Percentiles rank a stretch among this genome's conserved stretches.
These are phyloP conservation scores for Tenebrio molitor DNA, from an alignment of 1,140 invertebrate genomes.

Conservation along the genomic window DNA sequence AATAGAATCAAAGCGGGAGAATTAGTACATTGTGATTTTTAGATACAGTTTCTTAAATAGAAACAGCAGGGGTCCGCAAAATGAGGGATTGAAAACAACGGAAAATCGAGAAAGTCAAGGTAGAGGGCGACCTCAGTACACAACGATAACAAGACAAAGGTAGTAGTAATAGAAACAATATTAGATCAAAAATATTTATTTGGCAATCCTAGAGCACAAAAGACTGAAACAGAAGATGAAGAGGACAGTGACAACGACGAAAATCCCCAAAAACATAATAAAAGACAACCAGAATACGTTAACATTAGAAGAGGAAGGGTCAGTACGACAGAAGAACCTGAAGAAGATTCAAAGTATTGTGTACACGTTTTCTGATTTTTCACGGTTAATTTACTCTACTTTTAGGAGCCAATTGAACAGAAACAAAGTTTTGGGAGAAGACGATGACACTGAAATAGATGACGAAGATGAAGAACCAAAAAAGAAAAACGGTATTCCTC, in stretches of 20 bases:
- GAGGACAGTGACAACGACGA: conserved; percentile 61
- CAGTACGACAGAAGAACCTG: conserved; percentile 63
- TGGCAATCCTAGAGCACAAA: conserved; percentile 40
- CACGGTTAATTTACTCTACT: neutral
- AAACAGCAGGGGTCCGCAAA: conserved; percentile 79
- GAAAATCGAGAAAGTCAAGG: conserved; percentile 64
- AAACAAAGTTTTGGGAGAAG: conserved; percentile 60
- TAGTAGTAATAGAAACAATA: conserved; percentile 50
- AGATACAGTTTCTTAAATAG: conserved; percentile 66
- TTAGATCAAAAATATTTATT: conserved; percentile 1
- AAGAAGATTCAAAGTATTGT: conserved; percentile 22
- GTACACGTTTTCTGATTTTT: neutral
- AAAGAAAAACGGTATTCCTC: conserved; percentile 55
- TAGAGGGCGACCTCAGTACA: conserved; percentile 75
- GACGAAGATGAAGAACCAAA: conserved; percentile 65
- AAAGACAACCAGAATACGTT: conserved; percentile 71
- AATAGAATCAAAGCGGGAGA: neutral
- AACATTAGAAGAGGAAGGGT: conserved; percentile 75
- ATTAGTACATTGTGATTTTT: neutral
- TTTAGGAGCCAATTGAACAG: conserved; percentile 48
- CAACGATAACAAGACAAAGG: conserved; percentile 69
- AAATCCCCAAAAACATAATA: conserved; percentile 42
- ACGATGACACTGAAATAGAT: conserved; percentile 62
- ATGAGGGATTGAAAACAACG: conserved; percentile 73
- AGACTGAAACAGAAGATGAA: conserved; percentile 51